These are phyloP conservation scores for Gymnothorax javanicus DNA, from an alignment of 2,797 vertebrate species.

Conservation along the genomic window DNA sequence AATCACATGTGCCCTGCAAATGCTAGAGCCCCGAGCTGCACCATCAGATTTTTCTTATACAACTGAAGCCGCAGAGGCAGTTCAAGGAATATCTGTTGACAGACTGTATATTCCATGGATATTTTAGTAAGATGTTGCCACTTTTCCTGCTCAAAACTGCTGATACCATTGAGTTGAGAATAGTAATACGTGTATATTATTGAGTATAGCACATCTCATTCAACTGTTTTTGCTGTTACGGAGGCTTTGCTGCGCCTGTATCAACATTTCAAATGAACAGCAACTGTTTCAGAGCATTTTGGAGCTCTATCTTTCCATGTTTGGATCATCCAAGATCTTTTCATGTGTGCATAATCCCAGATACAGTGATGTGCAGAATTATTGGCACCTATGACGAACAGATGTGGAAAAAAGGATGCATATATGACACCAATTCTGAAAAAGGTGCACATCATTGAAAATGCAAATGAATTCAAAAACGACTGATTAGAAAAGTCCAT, in stretches of 20 bases:
- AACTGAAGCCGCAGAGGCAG: neutral
- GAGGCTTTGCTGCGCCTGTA: neutral
- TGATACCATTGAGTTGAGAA: neutral
- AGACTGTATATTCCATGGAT: neutral
- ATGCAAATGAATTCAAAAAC: too few relatives aligned
- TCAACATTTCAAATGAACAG: slow-evolving; percentile 3
- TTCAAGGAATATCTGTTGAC: neutral
- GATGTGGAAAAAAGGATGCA: too few relatives aligned
- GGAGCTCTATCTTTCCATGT: slow-evolving; percentile 6
- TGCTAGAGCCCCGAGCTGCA: neutral
- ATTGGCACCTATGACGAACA: too few relatives aligned
- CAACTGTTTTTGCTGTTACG: neutral
- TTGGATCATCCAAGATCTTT: neutral
- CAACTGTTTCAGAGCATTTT: slow-evolving; percentile 6
- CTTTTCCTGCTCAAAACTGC: neutral
- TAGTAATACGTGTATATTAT: neutral
- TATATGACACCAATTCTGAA: too few relatives aligned
- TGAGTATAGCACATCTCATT: neutral
- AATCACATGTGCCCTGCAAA: neutral
- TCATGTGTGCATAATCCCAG: too few relatives aligned
- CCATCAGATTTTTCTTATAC: neutral
- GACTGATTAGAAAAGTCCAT: too few relatives aligned
- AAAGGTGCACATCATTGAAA: too few relatives aligned
- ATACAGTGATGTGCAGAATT: too few relatives aligned
- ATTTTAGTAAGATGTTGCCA: neutral